phyloP scores from a whole-genome alignment of 1,140 invertebrate genomes.

The Neotoxoptera formosana region DNA sequence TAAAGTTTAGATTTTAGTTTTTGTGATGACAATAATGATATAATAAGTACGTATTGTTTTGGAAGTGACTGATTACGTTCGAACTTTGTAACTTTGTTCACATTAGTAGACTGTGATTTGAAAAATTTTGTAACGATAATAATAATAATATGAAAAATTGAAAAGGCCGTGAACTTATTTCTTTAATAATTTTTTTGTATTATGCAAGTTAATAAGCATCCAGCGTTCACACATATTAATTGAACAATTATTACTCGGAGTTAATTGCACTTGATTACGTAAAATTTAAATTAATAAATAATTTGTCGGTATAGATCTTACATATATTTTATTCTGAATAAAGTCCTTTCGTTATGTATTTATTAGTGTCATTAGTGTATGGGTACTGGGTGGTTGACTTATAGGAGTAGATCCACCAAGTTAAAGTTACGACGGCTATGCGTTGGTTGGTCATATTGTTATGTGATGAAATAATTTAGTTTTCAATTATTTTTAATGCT shows the following conservation, averaged over 20 bases:
- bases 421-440: background rate
- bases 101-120: background rate
- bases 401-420: background rate
- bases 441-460: background rate
- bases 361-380: background rate
- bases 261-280: background rate
- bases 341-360: background rate
- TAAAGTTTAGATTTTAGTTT: slow-evolving; percentile 5
- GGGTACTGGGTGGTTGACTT: background rate
- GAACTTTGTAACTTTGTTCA: background rate
- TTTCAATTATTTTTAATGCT: background rate
- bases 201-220: background rate
- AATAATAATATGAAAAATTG: too few species aligned
- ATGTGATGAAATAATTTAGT: background rate
- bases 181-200: background rate
- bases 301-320: background rate
- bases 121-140: background rate
- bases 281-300: background rate
- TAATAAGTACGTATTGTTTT: slow-evolving; percentile 3
- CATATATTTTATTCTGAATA: background rate
- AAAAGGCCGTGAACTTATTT: background rate
- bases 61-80: background rate
- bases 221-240: background rate
- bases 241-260: background rate
- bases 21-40: background rate